Conservation (phyloP, 2,797 vertebrate species). For the Triplophysa bombifrons region DNA sequence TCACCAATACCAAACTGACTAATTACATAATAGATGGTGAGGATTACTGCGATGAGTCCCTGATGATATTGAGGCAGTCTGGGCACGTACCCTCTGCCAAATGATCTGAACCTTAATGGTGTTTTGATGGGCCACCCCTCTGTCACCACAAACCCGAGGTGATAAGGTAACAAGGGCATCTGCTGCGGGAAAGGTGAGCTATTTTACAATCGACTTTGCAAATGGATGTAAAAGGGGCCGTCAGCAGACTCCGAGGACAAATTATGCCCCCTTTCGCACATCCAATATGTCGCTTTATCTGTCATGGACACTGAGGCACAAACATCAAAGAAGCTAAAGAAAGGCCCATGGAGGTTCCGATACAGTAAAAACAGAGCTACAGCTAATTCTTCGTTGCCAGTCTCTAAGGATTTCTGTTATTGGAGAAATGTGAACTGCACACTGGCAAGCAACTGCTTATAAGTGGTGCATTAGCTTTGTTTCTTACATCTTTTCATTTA, state of each 20-base stretch:
- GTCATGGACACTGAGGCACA: not conserved
- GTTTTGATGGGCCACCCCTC: conserved; percentile 70
- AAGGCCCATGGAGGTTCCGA: conserved; percentile 1
- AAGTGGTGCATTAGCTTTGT: conserved; percentile 62
- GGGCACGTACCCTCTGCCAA: conserved; percentile 64
- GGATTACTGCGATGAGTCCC: conserved; percentile 52
- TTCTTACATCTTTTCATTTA: conserved; percentile 63
- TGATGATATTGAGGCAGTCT: conserved; percentile 59
- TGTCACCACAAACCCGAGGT: conserved; percentile 52
- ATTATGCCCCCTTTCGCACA: conserved; percentile 8
- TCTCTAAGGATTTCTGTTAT: conserved; percentile 58
- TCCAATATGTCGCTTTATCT: conserved; percentile 19
- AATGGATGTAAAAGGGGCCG: conserved; percentile 49
- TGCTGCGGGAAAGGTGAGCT: conserved; percentile 59
- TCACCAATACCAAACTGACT: not conserved
- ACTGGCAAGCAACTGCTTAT: conserved; percentile 52
- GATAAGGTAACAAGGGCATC: conserved; percentile 65
- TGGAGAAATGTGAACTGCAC: conserved; percentile 61
- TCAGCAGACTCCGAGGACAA: conserved; percentile 11
- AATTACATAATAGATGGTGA: conserved; percentile 42
- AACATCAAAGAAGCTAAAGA: conserved; percentile 24
- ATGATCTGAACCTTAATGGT: conserved; percentile 66
- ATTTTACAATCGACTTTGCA: conserved; percentile 49
- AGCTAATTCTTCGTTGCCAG: conserved; percentile 52
- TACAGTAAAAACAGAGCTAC: not conserved